Base-by-base conservation (phyloP, 2,888 invertebrate genomes). In the Thymelicus sylvestris region DNA sequence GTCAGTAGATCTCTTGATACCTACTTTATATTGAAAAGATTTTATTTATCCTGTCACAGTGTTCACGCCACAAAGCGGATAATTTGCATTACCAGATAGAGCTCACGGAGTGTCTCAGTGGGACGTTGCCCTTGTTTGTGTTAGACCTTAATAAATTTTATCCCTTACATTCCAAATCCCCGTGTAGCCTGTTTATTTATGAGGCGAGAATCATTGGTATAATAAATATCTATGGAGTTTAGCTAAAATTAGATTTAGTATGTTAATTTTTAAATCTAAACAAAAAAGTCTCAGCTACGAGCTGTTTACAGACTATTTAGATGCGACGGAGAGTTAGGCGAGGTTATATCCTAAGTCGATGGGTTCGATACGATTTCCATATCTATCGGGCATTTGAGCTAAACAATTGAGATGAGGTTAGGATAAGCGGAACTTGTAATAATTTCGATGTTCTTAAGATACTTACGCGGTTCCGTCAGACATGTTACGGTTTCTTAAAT, bases 401-500 rank as follows among this genome's bases (percentile, higher is more conserved):
- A 86, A 88, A 91, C 88, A 88, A 88, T 89, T 83, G 86, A 83
- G 87, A 89, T 90, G 79, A 80, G 81, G 79, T 79, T 77, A 80
- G 76, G 89, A 89, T 89, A 91, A 87, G 86, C 79, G 78, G 82
- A 78, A 81, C 76, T 74, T 66, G 72, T 79, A 81, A 83, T 84
- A 83, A 63, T 71, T 71, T 71, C 39, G 62, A 66, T 66, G 66
- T 62, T 60, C 59, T 55, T 41, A 61, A 59, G 52, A 68, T 68
- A 55, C 82, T 84, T 81, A 78, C 77, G 74, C 76, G 78, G 75
- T 79, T 83, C 80, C 78, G 78, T 79, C 79, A 75, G 80, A 77
- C 78, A 79, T 78, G 77, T 78, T 80, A 79, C 82, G 80, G 91
- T 90, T 92, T 85, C 89, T 88, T 92, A 92, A 91, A 92, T 91